Evolutionary conservation across 2,888 invertebrate species (phyloP).

Genomic region (Athalia circularis): DNA sequence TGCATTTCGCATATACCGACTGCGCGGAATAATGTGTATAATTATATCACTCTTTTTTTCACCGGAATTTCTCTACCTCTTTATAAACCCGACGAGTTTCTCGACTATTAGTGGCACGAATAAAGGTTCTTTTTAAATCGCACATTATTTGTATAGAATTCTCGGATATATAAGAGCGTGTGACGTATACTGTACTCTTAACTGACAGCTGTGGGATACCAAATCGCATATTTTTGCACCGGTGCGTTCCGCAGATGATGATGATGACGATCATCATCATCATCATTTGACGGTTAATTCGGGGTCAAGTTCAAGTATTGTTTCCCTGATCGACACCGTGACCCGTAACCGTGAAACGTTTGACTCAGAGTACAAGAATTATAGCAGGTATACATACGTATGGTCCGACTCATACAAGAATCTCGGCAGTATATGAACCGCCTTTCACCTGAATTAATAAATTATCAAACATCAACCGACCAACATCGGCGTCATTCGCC

Average conservation of each 20-base stretch:
- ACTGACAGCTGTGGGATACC: slow-evolving; percentile 22
- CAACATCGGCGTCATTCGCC: slow-evolving; percentile 27
- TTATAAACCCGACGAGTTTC: too few relatives aligned
- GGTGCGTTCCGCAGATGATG: too few relatives aligned
- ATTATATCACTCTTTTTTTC: slow-evolving; percentile 18
- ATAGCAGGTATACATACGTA: slow-evolving; percentile 5
- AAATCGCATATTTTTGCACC: slow-evolving; percentile 14
- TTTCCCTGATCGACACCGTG: slow-evolving; percentile 33
- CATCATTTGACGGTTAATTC: slow-evolving; percentile 35
- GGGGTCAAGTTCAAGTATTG: slow-evolving; percentile 29
- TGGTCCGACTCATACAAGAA: not conserved
- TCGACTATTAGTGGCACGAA: not conserved
- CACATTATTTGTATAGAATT: not conserved
- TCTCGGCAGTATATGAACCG: not conserved
- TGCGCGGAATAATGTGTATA: slow-evolving; percentile 24
- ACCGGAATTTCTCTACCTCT: slow-evolving; percentile 5
- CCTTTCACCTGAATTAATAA: slow-evolving; percentile 44
- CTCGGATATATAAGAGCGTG: not conserved
- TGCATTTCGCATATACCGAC: slow-evolving; percentile 11
- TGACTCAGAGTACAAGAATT: slow-evolving; percentile 24
- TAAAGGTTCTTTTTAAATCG: not conserved
- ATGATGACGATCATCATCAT: not conserved
- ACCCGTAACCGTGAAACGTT: slow-evolving; percentile 32
- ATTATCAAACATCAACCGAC: slow-evolving; percentile 39
- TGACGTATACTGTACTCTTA: not conserved